phyloP scores from a whole-genome alignment of 1,140 invertebrate genomes.

The Trichonephila clavipes region DNA sequence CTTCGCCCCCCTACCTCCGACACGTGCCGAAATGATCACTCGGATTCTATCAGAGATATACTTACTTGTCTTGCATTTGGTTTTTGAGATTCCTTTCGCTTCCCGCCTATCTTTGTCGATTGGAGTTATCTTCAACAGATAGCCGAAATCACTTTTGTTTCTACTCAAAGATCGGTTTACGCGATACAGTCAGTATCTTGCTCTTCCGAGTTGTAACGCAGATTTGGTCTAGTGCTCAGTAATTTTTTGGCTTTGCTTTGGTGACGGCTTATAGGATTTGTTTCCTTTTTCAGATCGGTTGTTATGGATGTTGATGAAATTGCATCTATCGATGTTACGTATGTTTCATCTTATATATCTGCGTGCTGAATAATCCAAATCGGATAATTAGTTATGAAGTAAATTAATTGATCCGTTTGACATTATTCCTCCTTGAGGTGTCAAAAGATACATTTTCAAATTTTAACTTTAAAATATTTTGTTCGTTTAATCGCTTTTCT shows the following conservation, averaged over 20 bases:
- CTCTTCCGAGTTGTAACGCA: background rate
- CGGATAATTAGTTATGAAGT: too few species aligned
- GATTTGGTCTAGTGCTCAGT: background rate
- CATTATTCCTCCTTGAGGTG: too few species aligned
- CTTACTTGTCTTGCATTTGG: background rate
- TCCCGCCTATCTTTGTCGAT: constrained; percentile 2
- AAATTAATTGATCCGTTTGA: too few species aligned
- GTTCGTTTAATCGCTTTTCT: too few species aligned
- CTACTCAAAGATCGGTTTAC: background rate
- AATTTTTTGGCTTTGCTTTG: background rate
- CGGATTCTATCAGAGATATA: background rate
- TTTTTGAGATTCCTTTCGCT: constrained; percentile 9
- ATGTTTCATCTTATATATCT: too few species aligned
- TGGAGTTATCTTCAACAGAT: constrained; percentile 50
- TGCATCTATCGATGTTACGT: too few species aligned
- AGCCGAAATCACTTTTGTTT: constrained; percentile 16
- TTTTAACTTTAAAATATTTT: too few species aligned
- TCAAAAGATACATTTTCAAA: too few species aligned
- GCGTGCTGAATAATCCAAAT: too few species aligned
- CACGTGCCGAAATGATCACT: constrained; percentile 70
- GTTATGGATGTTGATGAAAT: too few species aligned
- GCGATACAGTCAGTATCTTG: background rate
- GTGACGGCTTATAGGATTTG: background rate
- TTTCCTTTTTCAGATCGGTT: too few species aligned
- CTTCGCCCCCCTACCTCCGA: background rate